Conservation (phyloP, 2,113 vertebrate genomes). For the Gobio gobio region DNA sequence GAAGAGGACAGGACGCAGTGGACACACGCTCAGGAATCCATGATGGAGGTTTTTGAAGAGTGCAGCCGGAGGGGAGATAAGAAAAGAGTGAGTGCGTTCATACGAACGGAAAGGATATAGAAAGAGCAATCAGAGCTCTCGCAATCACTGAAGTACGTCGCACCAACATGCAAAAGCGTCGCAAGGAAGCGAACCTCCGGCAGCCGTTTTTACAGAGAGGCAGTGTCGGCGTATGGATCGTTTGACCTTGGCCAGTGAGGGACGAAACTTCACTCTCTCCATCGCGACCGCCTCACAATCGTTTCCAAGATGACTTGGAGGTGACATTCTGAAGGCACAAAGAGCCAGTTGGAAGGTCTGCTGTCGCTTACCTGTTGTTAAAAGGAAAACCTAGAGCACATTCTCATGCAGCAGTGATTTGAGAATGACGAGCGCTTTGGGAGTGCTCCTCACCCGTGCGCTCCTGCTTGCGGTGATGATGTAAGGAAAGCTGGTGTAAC, state of each 20-base stretch:
- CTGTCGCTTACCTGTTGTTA: slow-evolving; percentile 41
- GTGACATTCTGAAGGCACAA: slow-evolving; percentile 5
- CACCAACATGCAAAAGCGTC: background rate
- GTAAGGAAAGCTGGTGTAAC: slow-evolving; percentile 62
- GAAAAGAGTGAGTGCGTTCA: slow-evolving; percentile 15
- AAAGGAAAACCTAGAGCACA: slow-evolving; percentile 13
- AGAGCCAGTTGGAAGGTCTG: background rate
- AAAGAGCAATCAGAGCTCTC: background rate
- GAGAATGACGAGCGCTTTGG: slow-evolving; percentile 14
- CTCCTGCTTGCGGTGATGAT: slow-evolving; percentile 53
- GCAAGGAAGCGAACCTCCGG: background rate
- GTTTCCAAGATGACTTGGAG: slow-evolving; percentile 14
- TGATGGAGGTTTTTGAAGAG: slow-evolving; percentile 33
- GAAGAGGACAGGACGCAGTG: slow-evolving; percentile 27
- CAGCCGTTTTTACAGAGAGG: slow-evolving; percentile 16
- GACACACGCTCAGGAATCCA: slow-evolving; percentile 32
- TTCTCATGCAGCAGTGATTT: slow-evolving; percentile 36
- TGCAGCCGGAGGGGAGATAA: slow-evolving; percentile 19
- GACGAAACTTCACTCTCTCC: slow-evolving; percentile 43
- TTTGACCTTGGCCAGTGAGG: slow-evolving; percentile 56
- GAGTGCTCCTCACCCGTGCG: slow-evolving; percentile 19
- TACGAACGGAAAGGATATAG: background rate
- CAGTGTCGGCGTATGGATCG: background rate
- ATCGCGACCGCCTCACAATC: background rate
- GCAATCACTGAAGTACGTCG: background rate